These are phyloP conservation scores for Arctia plantaginis DNA, from an alignment of 2,888 invertebrate species.

Conservation along the genomic window DNA sequence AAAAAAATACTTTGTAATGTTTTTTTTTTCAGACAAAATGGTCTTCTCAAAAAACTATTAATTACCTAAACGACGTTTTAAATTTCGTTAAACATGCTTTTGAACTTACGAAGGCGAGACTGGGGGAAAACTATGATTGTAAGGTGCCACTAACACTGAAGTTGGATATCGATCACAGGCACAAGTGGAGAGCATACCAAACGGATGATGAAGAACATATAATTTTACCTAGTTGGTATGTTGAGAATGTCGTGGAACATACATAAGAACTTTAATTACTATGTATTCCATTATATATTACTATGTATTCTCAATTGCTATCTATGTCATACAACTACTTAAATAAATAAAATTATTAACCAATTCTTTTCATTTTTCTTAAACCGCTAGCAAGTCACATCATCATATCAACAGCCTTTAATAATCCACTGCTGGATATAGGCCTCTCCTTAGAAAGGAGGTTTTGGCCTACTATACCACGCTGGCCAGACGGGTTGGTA, in stretches of 20 bases:
- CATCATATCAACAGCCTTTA: too few species aligned
- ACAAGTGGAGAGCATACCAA: slow-evolving; percentile 38
- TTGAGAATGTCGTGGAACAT: slow-evolving; percentile 21
- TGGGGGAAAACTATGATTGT: slow-evolving; percentile 12
- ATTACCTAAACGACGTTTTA: slow-evolving; percentile 53
- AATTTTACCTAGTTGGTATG: slow-evolving; percentile 60
- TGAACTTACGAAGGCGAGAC: slow-evolving; percentile 22
- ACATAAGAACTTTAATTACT: not conserved
- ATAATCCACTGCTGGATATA: too few species aligned
- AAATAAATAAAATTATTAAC: not conserved
- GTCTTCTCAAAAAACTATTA: slow-evolving; percentile 51
- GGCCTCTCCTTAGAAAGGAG: too few species aligned
- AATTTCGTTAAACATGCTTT: slow-evolving; percentile 48
- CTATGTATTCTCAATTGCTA: not conserved
- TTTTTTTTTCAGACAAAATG: slow-evolving; percentile 55
- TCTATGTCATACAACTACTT: not conserved
- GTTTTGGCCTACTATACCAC: too few species aligned
- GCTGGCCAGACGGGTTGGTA: too few species aligned
- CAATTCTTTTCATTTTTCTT: not conserved
- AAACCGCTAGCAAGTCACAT: too few species aligned
- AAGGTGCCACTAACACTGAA: slow-evolving; percentile 45
- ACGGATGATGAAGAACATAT: slow-evolving; percentile 30
- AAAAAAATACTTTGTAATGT: not conserved
- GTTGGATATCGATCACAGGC: slow-evolving; percentile 45
- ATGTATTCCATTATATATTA: not conserved